Conservation (phyloP, 2,797 vertebrate genomes). For the Epinephelus malabaricus region DNA sequence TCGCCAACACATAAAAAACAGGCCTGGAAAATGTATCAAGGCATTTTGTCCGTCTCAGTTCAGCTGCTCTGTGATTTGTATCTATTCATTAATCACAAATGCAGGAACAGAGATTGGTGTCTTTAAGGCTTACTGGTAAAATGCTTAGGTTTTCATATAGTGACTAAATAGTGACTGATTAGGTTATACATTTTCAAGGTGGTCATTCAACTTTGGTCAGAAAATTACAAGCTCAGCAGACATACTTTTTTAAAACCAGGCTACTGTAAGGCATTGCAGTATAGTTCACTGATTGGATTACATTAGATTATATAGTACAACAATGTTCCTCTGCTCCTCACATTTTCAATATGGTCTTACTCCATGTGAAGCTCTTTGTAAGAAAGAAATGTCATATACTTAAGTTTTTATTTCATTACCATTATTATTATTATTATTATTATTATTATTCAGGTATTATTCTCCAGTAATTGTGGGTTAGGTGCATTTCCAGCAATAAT, state of each 20-base stretch:
- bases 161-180: constrained; percentile 4
- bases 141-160: constrained; percentile 2
- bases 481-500: background rate
- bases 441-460: background rate
- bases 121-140: background rate
- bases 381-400: background rate
- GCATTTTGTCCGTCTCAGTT: constrained; percentile 22
- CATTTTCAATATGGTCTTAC: background rate
- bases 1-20: constrained; percentile 60
- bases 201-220: background rate
- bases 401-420: background rate
- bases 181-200: background rate
- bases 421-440: too few relatives aligned
- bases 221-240: constrained; percentile 1
- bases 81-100: constrained; percentile 26
- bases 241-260: background rate
- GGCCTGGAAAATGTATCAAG: constrained; percentile 69
- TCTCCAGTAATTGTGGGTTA: background rate
- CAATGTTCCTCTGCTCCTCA: background rate
- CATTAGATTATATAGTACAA: constrained; percentile 2
- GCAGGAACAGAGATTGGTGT: background rate
- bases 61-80: constrained; percentile 25
- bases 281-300: background rate
- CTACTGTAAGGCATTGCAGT: background rate
- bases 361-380: background rate